Evolutionary conservation across 2,888 invertebrate species (phyloP).

Genomic region (Terebella lapidaria): DNA sequence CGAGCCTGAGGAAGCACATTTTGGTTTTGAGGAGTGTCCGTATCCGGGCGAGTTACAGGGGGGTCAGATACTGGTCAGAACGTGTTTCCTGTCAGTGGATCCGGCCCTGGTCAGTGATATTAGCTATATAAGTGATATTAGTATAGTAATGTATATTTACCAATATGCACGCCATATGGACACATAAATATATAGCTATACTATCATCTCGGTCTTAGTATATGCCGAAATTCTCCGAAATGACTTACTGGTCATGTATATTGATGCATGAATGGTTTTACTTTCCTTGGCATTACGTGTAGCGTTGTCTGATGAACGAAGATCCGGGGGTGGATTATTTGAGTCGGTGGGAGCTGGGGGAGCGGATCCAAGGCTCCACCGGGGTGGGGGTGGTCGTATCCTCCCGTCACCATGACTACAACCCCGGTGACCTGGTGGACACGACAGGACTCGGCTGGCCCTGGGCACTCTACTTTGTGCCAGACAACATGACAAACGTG

Average conservation of each 20-base stretch:
- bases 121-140: too few species aligned
- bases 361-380: conserved; percentile 45
- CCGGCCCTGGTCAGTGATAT: conserved; percentile 36
- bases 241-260: not conserved
- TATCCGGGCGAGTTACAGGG: conserved; percentile 21
- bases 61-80: conserved; percentile 35
- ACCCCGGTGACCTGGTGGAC: conserved; percentile 38
- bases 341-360: conserved; percentile 39
- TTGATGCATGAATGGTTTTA: not conserved
- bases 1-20: conserved; percentile 33
- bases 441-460: conserved; percentile 35
- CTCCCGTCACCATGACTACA: conserved; percentile 27
- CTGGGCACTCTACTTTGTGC: conserved; percentile 34
- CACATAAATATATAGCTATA: too few species aligned
- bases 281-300: too few species aligned
- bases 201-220: too few species aligned
- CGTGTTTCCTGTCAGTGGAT: conserved; percentile 39
- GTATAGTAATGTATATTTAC: too few species aligned
- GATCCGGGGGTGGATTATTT: conserved; percentile 52
- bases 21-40: conserved; percentile 30
- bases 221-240: too few species aligned
- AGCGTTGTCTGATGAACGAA: conserved; percentile 53
- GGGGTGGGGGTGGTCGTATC: conserved; percentile 43
- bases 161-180: too few species aligned
- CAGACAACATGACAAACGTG: too few species aligned